These are phyloP conservation scores for Elaphurus davidianus DNA, from an alignment of 2,113 vertebrate species.

Conservation along the genomic window DNA sequence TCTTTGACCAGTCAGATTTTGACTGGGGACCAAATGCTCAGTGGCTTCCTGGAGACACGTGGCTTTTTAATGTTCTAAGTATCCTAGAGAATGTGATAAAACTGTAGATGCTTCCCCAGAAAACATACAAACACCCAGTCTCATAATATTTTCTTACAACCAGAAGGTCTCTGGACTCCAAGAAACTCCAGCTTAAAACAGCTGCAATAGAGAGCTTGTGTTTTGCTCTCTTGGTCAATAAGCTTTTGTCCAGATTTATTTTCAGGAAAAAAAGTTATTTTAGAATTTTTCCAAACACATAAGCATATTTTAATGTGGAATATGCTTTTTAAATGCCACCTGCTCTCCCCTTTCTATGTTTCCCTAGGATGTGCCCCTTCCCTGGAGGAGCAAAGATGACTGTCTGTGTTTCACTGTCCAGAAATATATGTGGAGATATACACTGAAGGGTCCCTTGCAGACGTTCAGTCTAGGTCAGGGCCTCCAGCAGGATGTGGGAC, in stretches of 20 bases:
- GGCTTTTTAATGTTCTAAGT: background rate
- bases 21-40: background rate
- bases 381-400: background rate
- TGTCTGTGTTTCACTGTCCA: background rate
- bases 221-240: constrained; percentile 19
- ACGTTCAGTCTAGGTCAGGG: background rate
- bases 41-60: background rate
- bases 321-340: background rate
- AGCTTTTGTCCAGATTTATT: constrained; percentile 33
- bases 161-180: background rate
- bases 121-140: background rate
- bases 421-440: background rate
- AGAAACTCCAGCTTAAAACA: background rate
- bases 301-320: background rate
- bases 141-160: background rate
- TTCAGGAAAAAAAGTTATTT: background rate
- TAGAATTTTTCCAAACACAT: constrained; percentile 34
- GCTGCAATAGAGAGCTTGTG: background rate
- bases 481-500: background rate
- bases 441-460: background rate
- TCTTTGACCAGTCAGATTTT: background rate
- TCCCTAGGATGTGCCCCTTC: background rate
- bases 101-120: background rate
- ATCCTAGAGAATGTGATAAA: background rate
- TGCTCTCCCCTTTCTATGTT: background rate